Conservation (phyloP, 2,888 invertebrate genomes). For the Amorpha juglandis region DNA sequence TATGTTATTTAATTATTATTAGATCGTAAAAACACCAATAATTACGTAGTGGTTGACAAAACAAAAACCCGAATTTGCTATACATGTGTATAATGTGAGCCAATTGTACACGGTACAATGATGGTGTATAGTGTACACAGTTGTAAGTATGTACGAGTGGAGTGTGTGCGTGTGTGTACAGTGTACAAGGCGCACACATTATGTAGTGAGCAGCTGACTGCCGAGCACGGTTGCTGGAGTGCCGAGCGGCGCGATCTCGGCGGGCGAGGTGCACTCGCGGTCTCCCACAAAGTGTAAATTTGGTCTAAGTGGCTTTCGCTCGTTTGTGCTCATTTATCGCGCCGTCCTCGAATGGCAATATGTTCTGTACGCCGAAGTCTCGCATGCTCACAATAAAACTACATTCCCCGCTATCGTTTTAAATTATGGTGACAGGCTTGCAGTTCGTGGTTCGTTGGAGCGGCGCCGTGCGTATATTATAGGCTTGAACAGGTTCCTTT, state of each 20-base stretch:
- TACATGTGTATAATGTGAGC: slow-evolving; percentile 6
- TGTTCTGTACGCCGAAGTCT: slow-evolving; percentile 69
- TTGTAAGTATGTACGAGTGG: slow-evolving; percentile 37
- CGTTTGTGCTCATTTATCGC: slow-evolving; percentile 78
- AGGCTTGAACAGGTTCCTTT: slow-evolving; percentile 74
- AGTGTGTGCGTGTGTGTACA: slow-evolving; percentile 32
- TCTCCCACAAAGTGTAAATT: slow-evolving; percentile 84
- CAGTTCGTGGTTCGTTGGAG: slow-evolving; percentile 68
- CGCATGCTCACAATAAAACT: slow-evolving; percentile 73
- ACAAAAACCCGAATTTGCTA: slow-evolving; percentile 1
- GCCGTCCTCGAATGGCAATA: slow-evolving; percentile 67
- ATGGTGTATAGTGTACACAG: slow-evolving; percentile 36
- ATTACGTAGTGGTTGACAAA: not conserved
- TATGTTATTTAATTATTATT: slow-evolving; percentile 13
- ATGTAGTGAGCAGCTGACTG: slow-evolving; percentile 74
- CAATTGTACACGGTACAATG: slow-evolving; percentile 29
- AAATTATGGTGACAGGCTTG: slow-evolving; percentile 74
- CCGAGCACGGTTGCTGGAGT: slow-evolving; percentile 48
- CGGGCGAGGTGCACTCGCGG: slow-evolving; percentile 61
- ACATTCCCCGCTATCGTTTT: slow-evolving; percentile 72
- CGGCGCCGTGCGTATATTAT: slow-evolving; percentile 65
- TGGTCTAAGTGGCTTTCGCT: slow-evolving; percentile 82
- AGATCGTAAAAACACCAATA: slow-evolving; percentile 15
- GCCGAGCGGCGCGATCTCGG: slow-evolving; percentile 50
- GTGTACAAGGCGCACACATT: slow-evolving; percentile 36